Conservation (phyloP, 2,113 vertebrate genomes). For the Pelecanoides urinatrix region DNA sequence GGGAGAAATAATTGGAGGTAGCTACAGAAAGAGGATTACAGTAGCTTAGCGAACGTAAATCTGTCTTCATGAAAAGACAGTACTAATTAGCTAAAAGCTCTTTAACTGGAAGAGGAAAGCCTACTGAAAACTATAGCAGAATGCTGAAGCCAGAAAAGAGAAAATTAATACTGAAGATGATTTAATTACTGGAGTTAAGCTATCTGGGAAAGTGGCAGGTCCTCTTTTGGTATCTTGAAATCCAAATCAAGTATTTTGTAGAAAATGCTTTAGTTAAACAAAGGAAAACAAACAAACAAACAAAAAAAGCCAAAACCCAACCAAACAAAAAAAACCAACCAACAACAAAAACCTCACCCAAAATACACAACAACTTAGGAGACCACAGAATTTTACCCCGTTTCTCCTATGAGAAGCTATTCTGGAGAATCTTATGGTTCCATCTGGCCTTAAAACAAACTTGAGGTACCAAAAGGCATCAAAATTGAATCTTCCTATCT, state of each 20-base stretch:
- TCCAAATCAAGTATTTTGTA: background rate
- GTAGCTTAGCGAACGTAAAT: background rate
- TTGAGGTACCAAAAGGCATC: background rate
- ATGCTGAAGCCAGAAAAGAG: background rate
- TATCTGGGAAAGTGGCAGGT: background rate
- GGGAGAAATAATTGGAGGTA: background rate
- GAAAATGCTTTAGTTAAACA: background rate
- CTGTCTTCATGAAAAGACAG: background rate
- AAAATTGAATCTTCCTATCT: background rate
- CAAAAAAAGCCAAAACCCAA: background rate
- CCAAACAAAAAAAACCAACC: background rate
- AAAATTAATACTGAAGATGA: background rate
- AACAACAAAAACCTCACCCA: background rate
- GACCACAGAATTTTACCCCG: background rate
- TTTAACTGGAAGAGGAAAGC: background rate
- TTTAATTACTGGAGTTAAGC: background rate
- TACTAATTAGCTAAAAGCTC: background rate
- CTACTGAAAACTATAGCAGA: background rate
- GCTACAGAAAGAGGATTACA: background rate
- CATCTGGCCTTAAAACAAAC: background rate
- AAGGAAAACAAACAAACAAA: background rate
- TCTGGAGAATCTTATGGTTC: background rate
- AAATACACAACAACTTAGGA: background rate
- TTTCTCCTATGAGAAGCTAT: background rate
- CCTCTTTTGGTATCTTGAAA: background rate